Evolutionary conservation across 2,113 vertebrate species (phyloP).

Genomic region (Perca fluviatilis): DNA sequence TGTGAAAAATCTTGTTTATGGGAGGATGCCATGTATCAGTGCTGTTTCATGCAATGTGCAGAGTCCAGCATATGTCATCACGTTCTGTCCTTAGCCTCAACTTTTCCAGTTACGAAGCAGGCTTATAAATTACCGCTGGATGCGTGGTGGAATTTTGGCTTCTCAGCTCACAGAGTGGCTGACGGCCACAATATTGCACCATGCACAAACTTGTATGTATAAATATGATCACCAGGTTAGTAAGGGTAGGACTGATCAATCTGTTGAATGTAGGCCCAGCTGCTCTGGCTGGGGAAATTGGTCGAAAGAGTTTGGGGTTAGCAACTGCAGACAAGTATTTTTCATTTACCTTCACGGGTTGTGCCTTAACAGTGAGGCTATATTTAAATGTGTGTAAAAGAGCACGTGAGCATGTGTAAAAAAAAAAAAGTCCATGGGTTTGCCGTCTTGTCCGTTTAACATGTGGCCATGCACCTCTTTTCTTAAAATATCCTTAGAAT

Average conservation of each 20-base stretch:
- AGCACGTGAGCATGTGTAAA: constrained; percentile 10
- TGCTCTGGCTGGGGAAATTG: constrained; percentile 26
- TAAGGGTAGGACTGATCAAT: constrained; percentile 50
- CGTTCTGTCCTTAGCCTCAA: constrained; percentile 44
- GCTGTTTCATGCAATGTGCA: constrained; percentile 24
- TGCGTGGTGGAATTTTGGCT: constrained; percentile 70
- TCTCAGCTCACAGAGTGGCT: constrained; percentile 63
- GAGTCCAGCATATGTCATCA: constrained; percentile 33
- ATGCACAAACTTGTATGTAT: constrained; percentile 58
- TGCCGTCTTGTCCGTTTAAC: constrained; percentile 46
- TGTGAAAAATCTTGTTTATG: constrained; percentile 11
- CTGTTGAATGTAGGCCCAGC: constrained; percentile 48
- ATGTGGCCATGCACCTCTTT: constrained; percentile 4
- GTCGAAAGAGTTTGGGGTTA: neutral
- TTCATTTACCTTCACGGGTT: constrained; percentile 6
- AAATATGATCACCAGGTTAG: constrained; percentile 52
- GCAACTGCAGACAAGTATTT: constrained; percentile 44
- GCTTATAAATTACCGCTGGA: constrained; percentile 73
- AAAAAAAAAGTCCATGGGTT: neutral
- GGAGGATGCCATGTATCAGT: neutral
- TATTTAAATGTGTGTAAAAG: constrained; percentile 31
- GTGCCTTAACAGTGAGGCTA: constrained; percentile 12
- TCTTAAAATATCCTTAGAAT: constrained; percentile 55
- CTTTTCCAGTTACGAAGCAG: constrained; percentile 41
- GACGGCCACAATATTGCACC: constrained; percentile 49